phyloP scores from a whole-genome alignment of 2,797 vertebrate genomes.

The Anabas testudineus region DNA sequence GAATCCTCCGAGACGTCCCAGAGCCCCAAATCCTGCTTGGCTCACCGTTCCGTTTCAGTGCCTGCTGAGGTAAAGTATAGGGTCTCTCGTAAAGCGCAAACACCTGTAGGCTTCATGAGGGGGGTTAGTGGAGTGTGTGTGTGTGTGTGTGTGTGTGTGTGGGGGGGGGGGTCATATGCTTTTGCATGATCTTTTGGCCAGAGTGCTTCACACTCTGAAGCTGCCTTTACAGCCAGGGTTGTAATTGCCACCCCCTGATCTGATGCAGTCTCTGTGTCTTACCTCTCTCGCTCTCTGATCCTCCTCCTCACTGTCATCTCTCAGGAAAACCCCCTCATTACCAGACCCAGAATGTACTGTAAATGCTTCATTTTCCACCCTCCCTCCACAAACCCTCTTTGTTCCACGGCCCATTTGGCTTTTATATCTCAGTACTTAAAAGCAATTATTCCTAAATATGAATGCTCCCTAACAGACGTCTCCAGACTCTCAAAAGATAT shows the following conservation, averaged over 20 bases:
- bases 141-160: not conserved
- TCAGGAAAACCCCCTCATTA: constrained; percentile 86
- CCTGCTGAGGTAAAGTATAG: constrained; percentile 45
- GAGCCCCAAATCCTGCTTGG: constrained; percentile 56
- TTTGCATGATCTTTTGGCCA: constrained; percentile 16
- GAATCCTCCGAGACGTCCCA: constrained; percentile 49
- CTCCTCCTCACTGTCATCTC: constrained; percentile 79
- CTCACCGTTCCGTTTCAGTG: constrained; percentile 42
- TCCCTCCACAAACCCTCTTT: constrained; percentile 79
- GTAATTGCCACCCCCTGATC: constrained; percentile 68
- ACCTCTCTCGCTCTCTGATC: constrained; percentile 72
- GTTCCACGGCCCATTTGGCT: constrained; percentile 78
- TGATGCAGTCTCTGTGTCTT: constrained; percentile 57
- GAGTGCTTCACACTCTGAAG: constrained; percentile 43
- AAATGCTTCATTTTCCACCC: constrained; percentile 73
- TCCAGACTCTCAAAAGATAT: constrained; percentile 66
- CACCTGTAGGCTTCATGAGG: constrained; percentile 63
- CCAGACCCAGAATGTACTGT: constrained; percentile 63
- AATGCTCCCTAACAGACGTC: constrained; percentile 71
- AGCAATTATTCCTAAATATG: constrained; percentile 83
- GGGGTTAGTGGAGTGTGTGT: constrained; percentile 14
- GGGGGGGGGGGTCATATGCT: no score
- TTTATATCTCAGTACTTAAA: constrained; percentile 79
- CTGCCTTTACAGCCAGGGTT: constrained; percentile 49
- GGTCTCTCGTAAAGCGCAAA: constrained; percentile 64